A percentile compares a stretch with the other conserved stretches of the same genome.
Conservation (phyloP, 2,797 vertebrate species). For the Takifugu rubripes region DNA sequence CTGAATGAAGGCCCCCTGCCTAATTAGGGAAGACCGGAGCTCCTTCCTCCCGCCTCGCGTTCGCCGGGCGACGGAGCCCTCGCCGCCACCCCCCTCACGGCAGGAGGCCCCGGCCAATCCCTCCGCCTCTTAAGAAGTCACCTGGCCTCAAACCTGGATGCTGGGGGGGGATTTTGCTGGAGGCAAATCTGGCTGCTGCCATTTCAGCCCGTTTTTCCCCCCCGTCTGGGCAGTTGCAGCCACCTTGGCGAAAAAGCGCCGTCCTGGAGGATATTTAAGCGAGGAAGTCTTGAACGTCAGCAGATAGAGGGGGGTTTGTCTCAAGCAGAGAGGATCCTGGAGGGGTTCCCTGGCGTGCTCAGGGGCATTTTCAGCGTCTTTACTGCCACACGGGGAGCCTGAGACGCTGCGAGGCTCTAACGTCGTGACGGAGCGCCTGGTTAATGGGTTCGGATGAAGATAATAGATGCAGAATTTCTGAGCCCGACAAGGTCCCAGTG, state of each 20-base stretch:
- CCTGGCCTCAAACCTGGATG: slow-evolving; percentile 54
- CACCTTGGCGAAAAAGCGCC: slow-evolving; percentile 36
- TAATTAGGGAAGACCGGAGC: slow-evolving; percentile 66
- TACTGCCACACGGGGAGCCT: slow-evolving; percentile 18
- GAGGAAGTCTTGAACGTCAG: slow-evolving; percentile 50
- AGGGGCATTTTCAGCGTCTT: no score
- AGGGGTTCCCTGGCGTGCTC: no score
- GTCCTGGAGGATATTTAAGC: slow-evolving; percentile 19
- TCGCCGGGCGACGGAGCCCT: slow-evolving; percentile 11
- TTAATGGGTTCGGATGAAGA: slow-evolving; percentile 57
- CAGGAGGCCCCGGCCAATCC: slow-evolving; percentile 38
- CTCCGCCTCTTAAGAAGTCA: slow-evolving; percentile 50
- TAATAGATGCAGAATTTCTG: slow-evolving; percentile 51
- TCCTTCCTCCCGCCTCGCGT: slow-evolving; percentile 40
- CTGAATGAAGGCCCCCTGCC: slow-evolving; percentile 53
- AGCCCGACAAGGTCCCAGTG: slow-evolving; percentile 47
- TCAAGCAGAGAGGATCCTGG: slow-evolving; percentile 15
- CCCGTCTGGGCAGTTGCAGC: slow-evolving; percentile 41
- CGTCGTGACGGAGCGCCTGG: slow-evolving; percentile 33
- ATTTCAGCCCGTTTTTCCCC: slow-evolving; percentile 56
- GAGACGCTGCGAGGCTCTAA: slow-evolving; percentile 22
- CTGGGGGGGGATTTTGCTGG: slow-evolving; percentile 43
- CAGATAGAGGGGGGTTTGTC: slow-evolving; percentile 31
- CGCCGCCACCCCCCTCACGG: slow-evolving; percentile 31
- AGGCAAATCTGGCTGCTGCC: slow-evolving; percentile 58